Evolutionary conservation across 2,113 vertebrate species (phyloP).

Genomic region (Callospermophilus lateralis): DNA sequence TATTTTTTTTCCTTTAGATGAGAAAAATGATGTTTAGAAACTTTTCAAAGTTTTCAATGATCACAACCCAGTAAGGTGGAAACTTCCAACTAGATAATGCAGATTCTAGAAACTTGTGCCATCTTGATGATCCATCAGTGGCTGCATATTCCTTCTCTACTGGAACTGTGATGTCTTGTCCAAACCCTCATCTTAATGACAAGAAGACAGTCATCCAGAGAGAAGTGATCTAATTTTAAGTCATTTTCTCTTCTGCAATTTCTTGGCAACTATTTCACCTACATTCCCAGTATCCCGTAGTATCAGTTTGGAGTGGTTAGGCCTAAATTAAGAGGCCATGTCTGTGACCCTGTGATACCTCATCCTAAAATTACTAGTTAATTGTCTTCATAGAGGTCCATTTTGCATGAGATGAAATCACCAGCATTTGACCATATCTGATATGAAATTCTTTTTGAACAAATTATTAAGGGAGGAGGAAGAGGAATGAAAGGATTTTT

Average conservation of each 20-base stretch:
- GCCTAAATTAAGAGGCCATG: neutral
- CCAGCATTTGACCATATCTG: conserved; percentile 35
- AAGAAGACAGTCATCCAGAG: neutral
- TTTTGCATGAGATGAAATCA: conserved; percentile 22
- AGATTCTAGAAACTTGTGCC: no score
- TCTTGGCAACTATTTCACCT: neutral
- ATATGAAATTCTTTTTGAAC: conserved; percentile 57
- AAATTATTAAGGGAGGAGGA: neutral
- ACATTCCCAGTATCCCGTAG: neutral
- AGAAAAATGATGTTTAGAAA: conserved; percentile 34
- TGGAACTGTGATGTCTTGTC: neutral
- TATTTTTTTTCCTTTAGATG: neutral
- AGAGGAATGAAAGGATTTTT: neutral
- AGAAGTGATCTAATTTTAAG: neutral
- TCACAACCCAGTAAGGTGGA: neutral
- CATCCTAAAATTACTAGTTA: neutral
- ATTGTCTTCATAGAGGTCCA: neutral
- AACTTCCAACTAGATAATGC: neutral
- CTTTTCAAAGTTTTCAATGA: neutral
- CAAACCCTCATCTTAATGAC: neutral
- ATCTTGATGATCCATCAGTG: neutral
- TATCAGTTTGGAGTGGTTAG: neutral
- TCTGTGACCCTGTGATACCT: neutral
- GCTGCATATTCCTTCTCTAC: neutral
- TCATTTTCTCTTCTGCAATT: neutral